Evolutionary conservation across 2,888 invertebrate species (phyloP).

Genomic region (Tiliacea aurago): DNA sequence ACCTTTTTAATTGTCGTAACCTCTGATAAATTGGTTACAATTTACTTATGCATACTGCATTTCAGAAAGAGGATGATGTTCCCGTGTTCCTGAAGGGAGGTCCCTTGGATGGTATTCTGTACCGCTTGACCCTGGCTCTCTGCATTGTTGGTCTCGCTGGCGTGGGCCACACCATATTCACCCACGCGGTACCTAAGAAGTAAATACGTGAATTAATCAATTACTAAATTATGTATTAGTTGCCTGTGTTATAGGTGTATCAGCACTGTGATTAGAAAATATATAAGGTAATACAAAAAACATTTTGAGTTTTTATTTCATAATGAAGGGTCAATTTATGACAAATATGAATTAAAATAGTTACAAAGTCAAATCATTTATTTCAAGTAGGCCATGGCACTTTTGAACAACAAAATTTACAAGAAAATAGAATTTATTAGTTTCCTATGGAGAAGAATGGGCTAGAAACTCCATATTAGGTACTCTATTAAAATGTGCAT

Average conservation of each 20-base stretch:
- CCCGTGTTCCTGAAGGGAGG: slow-evolving; percentile 92
- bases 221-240: slow-evolving; percentile 78
- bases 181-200: slow-evolving; percentile 83
- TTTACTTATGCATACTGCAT: slow-evolving; percentile 54
- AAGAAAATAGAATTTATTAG: neutral
- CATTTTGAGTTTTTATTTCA: slow-evolving; percentile 15
- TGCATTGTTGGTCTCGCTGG: slow-evolving; percentile 81
- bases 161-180: slow-evolving; percentile 82
- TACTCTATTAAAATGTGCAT: neutral
- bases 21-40: neutral
- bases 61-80: slow-evolving; percentile 90
- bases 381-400: neutral
- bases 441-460: neutral
- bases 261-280: slow-evolving; percentile 77
- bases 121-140: slow-evolving; percentile 83
- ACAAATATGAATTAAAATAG: neutral
- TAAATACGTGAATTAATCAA: slow-evolving; percentile 64
- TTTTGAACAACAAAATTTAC: neutral
- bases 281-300: slow-evolving; percentile 66
- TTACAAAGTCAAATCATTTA: neutral
- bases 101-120: slow-evolving; percentile 86
- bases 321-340: neutral
- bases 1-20: neutral
- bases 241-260: slow-evolving; percentile 73
- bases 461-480: too few relatives aligned